These are phyloP conservation scores for Panurus biarmicus DNA, from an alignment of 2,113 vertebrate species.

Conservation along the genomic window DNA sequence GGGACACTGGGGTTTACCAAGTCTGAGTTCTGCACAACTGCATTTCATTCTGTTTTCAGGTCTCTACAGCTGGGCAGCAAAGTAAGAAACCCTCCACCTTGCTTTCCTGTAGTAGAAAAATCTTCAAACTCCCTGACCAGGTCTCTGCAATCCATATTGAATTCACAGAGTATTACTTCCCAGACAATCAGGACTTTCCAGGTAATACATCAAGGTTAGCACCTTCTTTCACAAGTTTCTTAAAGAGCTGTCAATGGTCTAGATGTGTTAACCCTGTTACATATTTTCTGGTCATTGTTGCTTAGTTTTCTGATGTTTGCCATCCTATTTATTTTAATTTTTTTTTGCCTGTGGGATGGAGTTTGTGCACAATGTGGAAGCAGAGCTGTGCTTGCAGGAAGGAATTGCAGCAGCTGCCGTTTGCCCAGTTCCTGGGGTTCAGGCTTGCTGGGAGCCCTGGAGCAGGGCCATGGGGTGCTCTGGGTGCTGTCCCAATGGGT, in stretches of 20 bases:
- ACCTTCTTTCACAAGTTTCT: not conserved
- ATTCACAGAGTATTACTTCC: conserved; percentile 96
- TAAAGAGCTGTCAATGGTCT: not conserved
- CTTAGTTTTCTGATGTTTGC: not conserved
- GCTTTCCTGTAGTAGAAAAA: conserved; percentile 87
- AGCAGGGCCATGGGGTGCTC: not conserved
- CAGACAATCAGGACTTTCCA: conserved; percentile 82
- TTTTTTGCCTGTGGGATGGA: not conserved
- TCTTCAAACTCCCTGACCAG: conserved; percentile 74
- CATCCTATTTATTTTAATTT: not conserved
- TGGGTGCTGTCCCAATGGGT: not conserved
- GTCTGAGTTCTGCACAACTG: not conserved
- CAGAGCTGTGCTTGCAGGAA: not conserved
- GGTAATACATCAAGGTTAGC: conserved; percentile 73
- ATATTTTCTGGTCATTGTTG: not conserved
- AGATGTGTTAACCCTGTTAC: not conserved
- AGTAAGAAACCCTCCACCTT: conserved; percentile 89
- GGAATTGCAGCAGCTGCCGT: not conserved
- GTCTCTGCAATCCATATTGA: conserved; percentile 90
- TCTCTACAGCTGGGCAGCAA: conserved; percentile 88
- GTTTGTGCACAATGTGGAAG: not conserved
- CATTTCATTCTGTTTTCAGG: conserved; percentile 66
- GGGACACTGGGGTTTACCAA: not conserved
- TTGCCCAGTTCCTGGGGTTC: not conserved
- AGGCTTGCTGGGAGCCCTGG: not conserved